Evolutionary conservation across 2,113 vertebrate genomes (phyloP), one percentile per base, ranked within the genome.

Genomic region (Protobothrops mucrosquamatus): DNA sequence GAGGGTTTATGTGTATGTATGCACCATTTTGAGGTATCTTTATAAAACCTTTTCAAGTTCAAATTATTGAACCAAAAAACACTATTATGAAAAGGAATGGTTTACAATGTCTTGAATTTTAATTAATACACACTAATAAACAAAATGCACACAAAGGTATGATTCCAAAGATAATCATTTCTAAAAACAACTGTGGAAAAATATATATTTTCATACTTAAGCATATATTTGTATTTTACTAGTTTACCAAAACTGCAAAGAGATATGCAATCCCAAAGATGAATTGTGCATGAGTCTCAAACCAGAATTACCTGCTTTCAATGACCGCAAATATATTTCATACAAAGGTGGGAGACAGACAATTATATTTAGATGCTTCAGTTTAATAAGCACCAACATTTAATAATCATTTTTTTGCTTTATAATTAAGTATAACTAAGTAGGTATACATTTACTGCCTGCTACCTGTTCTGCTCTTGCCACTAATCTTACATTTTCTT

Each of bases 281-380:
- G 93, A 94, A 93, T 96, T 94, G 90, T 95, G 89, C 69, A 20
- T 18, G 23, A 93, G 94, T 90, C 92, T 94, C 93, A 93, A 96
- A 93, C 85, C 14, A 18, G 23, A 88, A 46, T 39, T 92, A 74
- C 94, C 89, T 96, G 94, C 64, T 91, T 95, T 88, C 56, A 18
- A 2, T 95, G 93, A 93, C 91, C 34, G 86, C 48, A 94, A 95
- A 91, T 93, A 39, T 94, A 81, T 95, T 96, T 94, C 95, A 96
- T 95, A 96, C 48, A 97, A 97, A 96, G 93, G 61, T 93, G 92
- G 0, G 20, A 94, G 93, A 94, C 91, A 94, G 54, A 29, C 14
- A 88, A 94, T 43, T 94, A 92, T n/a, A 89, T 92, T 95, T 93
- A n/a, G n/a, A 55, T 94, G 91, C 93, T 96, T 34, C 95, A 94